phyloP scores from a whole-genome alignment of 2,113 vertebrate genomes.

The Corythornis vintsioides region DNA sequence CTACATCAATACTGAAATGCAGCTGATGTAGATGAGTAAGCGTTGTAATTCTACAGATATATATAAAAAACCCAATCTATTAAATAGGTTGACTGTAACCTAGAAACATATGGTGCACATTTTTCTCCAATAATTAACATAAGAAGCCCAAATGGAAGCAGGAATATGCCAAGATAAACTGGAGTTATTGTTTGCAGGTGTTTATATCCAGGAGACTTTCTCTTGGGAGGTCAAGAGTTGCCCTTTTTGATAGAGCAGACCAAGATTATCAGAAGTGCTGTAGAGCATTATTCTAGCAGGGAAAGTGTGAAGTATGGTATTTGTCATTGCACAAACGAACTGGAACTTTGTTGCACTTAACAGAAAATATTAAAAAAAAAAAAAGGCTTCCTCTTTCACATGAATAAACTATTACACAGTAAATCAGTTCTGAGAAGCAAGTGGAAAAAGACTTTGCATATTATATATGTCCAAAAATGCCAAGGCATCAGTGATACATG shows the following conservation, averaged over 20 bases:
- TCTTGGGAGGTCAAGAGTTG: not conserved
- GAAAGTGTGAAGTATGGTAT: not conserved
- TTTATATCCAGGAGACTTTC: not conserved
- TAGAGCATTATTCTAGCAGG: not conserved
- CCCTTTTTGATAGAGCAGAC: not conserved
- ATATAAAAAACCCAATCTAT: constrained; percentile 21
- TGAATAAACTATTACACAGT: not conserved
- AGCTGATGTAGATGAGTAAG: not conserved
- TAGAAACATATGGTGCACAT: not conserved
- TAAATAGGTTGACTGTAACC: not conserved
- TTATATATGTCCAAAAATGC: not conserved
- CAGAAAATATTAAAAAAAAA: constrained; percentile 6
- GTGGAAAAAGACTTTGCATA: not conserved
- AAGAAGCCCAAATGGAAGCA: not conserved
- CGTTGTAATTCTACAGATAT: constrained; percentile 35
- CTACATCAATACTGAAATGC: constrained; percentile 30
- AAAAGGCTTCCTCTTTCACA: not conserved
- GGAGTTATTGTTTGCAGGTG: not conserved
- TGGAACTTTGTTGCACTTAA: not conserved
- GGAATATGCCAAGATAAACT: not conserved
- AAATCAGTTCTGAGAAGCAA: constrained; percentile 4
- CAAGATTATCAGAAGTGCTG: not conserved
- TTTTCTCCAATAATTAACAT: constrained; percentile 37
- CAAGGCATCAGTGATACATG: not conserved
- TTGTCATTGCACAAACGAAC: constrained; percentile 10